Evolutionary conservation across 1,140 invertebrate species (phyloP).

Genomic region (Heliconius himera): DNA sequence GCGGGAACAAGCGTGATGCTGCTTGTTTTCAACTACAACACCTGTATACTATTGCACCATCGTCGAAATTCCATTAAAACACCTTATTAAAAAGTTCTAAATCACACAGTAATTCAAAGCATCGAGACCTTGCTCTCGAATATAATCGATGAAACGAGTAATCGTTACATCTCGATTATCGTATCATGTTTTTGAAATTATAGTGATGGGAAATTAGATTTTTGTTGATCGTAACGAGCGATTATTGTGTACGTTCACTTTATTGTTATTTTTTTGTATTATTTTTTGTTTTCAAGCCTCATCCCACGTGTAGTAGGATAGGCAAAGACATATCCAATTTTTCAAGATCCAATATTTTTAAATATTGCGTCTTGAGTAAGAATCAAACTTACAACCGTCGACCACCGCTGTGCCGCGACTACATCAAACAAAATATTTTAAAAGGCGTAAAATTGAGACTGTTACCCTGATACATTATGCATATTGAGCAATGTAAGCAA

Average conservation of each 20-base stretch:
- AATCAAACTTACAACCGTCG: not conserved
- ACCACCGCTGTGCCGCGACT: not conserved
- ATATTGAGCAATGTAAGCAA: not conserved
- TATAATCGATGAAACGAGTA: conserved; percentile 27
- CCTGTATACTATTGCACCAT: not conserved
- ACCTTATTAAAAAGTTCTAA: not conserved
- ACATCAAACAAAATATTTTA: not conserved
- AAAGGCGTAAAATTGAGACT: not conserved
- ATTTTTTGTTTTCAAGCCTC: not conserved
- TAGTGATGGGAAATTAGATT: conserved; percentile 17
- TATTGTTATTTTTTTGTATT: not conserved
- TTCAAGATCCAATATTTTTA: too few species aligned
- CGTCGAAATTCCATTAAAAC: not conserved
- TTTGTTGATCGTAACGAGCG: not conserved
- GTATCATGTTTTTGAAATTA: conserved; percentile 24
- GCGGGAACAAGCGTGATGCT: not conserved
- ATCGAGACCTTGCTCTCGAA: conserved; percentile 34
- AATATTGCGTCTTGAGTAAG: not conserved
- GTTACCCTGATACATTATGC: not conserved
- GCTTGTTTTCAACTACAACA: not conserved
- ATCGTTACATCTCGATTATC: conserved; percentile 18
- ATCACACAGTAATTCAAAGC: conserved; percentile 10
- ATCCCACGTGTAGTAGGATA: not conserved
- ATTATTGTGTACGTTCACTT: too few species aligned
- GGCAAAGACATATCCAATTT: not conserved